Base-by-base conservation (phyloP, 2,113 vertebrate genomes). In the Tyto alba region DNA sequence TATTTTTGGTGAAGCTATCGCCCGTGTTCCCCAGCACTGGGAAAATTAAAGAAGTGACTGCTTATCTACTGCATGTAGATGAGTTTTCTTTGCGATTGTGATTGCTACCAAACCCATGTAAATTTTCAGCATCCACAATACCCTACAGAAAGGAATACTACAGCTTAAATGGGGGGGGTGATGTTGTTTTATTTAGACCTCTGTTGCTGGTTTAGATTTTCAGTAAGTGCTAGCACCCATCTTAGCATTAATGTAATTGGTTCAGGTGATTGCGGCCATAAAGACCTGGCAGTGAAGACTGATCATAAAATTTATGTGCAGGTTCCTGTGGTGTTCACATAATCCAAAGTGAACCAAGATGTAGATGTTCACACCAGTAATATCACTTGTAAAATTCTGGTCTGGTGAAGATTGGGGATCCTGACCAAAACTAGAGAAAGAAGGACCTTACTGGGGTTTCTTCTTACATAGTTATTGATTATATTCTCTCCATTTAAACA, bases 141-240 rank as follows among this genome's bases (percentile, higher is more conserved):
- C 17, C 10, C 10, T 38, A 47, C 16, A 63, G 56, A 59, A 94
- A 78, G 29, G 12, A 63, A 56, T 56, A 72, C 38, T 84, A 38
- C 19, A 63, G 38, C 7, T 84, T 71, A 29, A 57, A 40, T 9
- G 13, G 9, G 10, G 13, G 20, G 13, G 8, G 11, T 32, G 30
- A 14, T 57, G 4, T 0, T 2, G 3, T 1, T 8, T 4, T 11
- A n/a, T 34, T 52, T 62, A 2, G 6, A 20, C 6, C 5, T 72
- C 17, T 59, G 29, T 52, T 47, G 26, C 10, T 76, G n/a, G 25
- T 85, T 86, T 63, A 78, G 23, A 66, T 79, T 83, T 91, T 81
- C 36, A 62, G 8, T 43, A 47, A 40, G 14, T 50, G 38, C 7
- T 48, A 77, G 55, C 50, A 76, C 6, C 7, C 19, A 52, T 64